Evolutionary conservation across 2,888 invertebrate species (phyloP), one percentile per base, ranked within the genome.

Genomic region (Xestia xanthographa): DNA sequence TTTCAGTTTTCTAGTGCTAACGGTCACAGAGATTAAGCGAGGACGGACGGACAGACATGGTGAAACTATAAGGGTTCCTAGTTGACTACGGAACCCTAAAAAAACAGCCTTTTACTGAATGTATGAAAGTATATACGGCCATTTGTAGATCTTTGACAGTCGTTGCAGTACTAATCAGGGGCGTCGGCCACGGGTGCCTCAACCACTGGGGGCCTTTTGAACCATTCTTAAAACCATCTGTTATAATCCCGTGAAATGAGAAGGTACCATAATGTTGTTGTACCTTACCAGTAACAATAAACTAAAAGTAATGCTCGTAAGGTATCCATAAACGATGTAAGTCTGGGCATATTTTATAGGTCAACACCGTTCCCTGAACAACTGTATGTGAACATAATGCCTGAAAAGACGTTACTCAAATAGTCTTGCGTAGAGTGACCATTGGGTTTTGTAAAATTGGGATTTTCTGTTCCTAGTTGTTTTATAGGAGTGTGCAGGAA

Each of bases 331-430:
- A 72, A 67, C 17, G 66, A 20, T 69, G 65, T 75, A 45, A 60
- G 58, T 67, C 82, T 50, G 26, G 45, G 34, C 70, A 72, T 82
- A 82, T 72, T 85, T 85, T 82, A 82, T 82, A 85, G 86, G 82
- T 83, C 86, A 85, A 63, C 66, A 65, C 29, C 14, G 69, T 29
- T 85, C 83, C 82, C 82, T 48, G 38, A 77, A 85, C 77, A 72
- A 73, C 82, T 77, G 66, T 81, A 72, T 56, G 82, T 48, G 86
- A 70, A 73, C 69, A 72, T 79, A 79, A 79, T 72, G 65, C 63
- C 70, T 72, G 58, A 50, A 83, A 80, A 77, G 66, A 72, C 56
- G 60, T 85, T 82, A 82, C 86, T 83, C 86, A 85, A 85, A 83
- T 72, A 67, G 72, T 77, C 77, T 85, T 85, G 43, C 17, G 63